These are phyloP conservation scores for Eulimnadia texana DNA, from an alignment of 1,140 invertebrate species.

Conservation along the genomic window DNA sequence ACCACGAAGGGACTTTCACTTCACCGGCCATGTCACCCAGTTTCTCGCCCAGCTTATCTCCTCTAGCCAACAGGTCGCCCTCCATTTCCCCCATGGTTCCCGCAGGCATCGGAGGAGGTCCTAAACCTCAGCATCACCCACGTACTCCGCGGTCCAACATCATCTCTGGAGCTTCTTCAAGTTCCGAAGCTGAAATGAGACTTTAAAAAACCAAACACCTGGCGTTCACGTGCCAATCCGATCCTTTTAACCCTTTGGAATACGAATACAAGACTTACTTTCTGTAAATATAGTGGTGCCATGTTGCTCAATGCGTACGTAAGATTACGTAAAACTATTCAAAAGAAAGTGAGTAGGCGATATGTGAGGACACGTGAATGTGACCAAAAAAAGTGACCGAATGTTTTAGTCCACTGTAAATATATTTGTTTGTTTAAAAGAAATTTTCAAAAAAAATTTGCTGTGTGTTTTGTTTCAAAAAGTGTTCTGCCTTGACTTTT, in stretches of 20 bases:
- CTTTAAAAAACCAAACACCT: slow-evolving; percentile 10
- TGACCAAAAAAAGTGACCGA: background rate
- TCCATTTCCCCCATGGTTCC: slow-evolving; percentile 65
- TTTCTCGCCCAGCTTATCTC: slow-evolving; percentile 84
- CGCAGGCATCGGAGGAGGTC: slow-evolving; percentile 7
- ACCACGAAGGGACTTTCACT: slow-evolving; percentile 65
- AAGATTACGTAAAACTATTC: background rate
- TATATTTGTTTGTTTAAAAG: background rate
- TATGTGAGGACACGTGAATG: too few relatives aligned
- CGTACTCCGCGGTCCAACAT: slow-evolving; percentile 5
- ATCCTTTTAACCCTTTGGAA: too few relatives aligned
- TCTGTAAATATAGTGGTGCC: background rate
- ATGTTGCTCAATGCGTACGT: background rate
- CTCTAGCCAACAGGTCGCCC: slow-evolving; percentile 76
- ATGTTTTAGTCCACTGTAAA: background rate
- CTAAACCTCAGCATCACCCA: slow-evolving; percentile 8
- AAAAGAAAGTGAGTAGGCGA: too few relatives aligned
- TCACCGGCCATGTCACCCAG: slow-evolving; percentile 85
- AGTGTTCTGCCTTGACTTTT: background rate
- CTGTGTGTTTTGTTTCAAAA: background rate
- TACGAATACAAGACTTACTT: too few relatives aligned
- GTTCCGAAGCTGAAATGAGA: slow-evolving; percentile 16
- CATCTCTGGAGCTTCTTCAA: slow-evolving; percentile 15
- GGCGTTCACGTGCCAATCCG: too few relatives aligned
- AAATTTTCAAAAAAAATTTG: background rate